These are phyloP conservation scores for Xenus cinereus DNA, from an alignment of 2,113 vertebrate genomes.

Conservation along the genomic window DNA sequence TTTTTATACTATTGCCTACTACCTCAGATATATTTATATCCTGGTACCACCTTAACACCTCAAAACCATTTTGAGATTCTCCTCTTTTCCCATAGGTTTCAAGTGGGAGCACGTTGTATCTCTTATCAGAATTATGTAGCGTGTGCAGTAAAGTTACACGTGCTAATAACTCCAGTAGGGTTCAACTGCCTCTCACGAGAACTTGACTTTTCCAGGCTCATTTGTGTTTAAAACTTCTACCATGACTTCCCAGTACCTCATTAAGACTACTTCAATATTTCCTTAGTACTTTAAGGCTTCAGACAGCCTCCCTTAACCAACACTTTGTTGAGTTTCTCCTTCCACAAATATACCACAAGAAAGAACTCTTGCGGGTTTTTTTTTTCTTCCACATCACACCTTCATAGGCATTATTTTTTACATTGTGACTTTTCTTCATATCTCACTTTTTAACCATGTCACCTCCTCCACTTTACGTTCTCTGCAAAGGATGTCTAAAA, in stretches of 20 bases:
- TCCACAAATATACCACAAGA: not conserved
- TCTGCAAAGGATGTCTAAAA: not conserved
- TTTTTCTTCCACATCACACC: not conserved
- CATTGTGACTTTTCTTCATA: not conserved
- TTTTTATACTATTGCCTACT: not conserved
- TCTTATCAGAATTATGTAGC: not conserved
- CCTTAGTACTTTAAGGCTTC: not conserved
- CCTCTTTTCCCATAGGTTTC: not conserved
- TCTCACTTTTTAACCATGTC: not conserved
- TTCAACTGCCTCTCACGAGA: not conserved
- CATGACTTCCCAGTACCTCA: not conserved
- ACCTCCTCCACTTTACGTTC: not conserved
- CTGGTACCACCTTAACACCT: not conserved
- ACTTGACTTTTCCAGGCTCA: not conserved
- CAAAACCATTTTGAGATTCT: not conserved
- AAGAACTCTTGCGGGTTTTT: not conserved
- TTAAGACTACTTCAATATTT: not conserved
- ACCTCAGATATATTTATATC: not conserved
- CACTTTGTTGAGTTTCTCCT: not conserved
- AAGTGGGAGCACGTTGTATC: not conserved
- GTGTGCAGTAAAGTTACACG: not conserved
- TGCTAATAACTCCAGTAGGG: not conserved
- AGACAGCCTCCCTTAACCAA: not conserved
- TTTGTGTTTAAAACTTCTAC: not conserved
- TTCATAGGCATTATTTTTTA: not conserved